Conservation (phyloP, 2,113 vertebrate genomes). For the Etheostoma cragini region DNA sequence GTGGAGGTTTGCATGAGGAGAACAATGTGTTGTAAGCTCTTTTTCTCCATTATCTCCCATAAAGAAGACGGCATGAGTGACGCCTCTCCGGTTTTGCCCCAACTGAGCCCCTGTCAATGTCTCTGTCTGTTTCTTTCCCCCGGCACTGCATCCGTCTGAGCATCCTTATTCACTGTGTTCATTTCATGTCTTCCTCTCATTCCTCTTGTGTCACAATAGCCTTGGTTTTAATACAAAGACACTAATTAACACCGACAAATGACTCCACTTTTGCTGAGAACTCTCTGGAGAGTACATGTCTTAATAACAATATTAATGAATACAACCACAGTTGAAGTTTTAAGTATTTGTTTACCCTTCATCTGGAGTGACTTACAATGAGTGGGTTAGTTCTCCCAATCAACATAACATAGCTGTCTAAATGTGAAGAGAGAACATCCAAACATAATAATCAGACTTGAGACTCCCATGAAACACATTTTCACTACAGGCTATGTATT, state of each 20-base stretch:
- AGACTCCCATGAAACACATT: neutral
- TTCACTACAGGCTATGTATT: neutral
- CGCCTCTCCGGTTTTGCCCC: constrained; percentile 1
- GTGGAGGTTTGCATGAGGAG: constrained; percentile 10
- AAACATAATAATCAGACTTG: neutral
- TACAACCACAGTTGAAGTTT: neutral
- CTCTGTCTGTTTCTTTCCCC: constrained; percentile 9
- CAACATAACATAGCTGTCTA: neutral
- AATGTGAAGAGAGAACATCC: neutral
- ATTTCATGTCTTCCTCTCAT: neutral
- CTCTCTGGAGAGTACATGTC: neutral
- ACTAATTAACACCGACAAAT: neutral
- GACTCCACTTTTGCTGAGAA: neutral
- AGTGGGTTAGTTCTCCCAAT: neutral
- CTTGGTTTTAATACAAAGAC: neutral
- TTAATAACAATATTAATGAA: constrained; percentile 6
- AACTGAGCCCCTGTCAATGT: neutral
- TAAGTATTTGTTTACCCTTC: constrained; percentile 6
- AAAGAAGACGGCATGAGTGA: constrained; percentile 25
- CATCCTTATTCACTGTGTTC: neutral
- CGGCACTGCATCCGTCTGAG: neutral
- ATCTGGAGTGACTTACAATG: neutral
- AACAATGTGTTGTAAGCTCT: constrained; percentile 11
- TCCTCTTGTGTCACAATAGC: neutral
- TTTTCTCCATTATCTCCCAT: constrained; percentile 5